A percentile compares a stretch with the other conserved stretches of the same genome.
These are phyloP conservation scores for Plumapathes pennacea DNA, from an alignment of 92 coral and sea anemone genomes.

Conservation along the genomic window DNA sequence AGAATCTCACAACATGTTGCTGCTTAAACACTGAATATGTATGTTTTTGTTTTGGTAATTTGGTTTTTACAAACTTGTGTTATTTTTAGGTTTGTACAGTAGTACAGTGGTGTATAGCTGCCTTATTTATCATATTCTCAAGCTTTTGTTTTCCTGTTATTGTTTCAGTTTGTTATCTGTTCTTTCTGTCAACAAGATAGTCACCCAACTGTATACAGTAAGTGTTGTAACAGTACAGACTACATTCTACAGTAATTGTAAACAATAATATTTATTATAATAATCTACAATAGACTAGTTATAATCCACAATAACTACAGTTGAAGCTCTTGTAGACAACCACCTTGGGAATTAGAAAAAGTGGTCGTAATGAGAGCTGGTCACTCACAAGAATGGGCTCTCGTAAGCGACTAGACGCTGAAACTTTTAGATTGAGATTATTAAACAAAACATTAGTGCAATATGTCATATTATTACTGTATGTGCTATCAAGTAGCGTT, in stretches of 20 bases:
- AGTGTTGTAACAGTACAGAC: background rate
- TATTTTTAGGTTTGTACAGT: constrained; percentile 1
- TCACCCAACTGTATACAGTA: constrained; percentile 7
- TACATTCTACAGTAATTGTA: background rate
- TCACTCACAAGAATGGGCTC: no score
- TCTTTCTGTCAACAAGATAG: constrained; percentile 19
- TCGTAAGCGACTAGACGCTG: no score
- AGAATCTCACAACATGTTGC: no score
- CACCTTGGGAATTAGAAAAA: no score
- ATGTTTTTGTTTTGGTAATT: background rate
- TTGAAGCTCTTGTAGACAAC: no score
- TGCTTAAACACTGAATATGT: no score
- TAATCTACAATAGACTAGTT: background rate
- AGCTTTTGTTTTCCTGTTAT: background rate
- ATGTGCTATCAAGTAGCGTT: no score
- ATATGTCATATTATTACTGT: no score
- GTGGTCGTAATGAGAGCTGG: no score
- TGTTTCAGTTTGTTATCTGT: constrained; percentile 28
- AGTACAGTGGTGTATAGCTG: background rate
- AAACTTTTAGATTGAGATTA: no score
- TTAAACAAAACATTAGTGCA: no score
- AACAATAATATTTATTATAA: background rate
- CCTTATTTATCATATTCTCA: background rate
- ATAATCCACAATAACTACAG: background rate
- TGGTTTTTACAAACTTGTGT: background rate